phyloP scores from a whole-genome alignment of 2,797 vertebrate species.

The Mustela erminea region DNA sequence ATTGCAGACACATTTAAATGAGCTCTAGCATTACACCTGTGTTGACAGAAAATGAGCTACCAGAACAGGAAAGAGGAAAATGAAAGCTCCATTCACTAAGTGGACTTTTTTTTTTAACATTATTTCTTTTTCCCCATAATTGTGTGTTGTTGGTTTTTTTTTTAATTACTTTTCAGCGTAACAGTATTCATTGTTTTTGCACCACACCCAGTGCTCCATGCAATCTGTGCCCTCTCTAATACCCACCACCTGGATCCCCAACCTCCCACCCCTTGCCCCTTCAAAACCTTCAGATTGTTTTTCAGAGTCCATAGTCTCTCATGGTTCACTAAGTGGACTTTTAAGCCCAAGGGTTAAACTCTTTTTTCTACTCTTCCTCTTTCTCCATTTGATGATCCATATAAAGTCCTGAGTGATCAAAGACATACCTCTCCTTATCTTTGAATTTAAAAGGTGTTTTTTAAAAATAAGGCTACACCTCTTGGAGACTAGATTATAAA shows the following conservation, averaged over 20 bases:
- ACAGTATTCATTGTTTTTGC: no score
- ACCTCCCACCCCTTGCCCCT: no score
- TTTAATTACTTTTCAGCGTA: no score
- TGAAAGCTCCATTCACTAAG: neutral
- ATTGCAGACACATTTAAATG: neutral
- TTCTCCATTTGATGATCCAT: neutral
- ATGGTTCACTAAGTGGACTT: neutral
- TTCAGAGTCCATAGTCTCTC: no score
- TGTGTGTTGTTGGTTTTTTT: no score
- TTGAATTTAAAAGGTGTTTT: neutral
- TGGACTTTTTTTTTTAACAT: neutral
- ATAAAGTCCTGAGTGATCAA: neutral
- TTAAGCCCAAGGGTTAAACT: neutral
- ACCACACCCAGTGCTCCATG: no score
- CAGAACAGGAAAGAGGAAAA: neutral
- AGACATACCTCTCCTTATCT: neutral
- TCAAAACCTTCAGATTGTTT: no score
- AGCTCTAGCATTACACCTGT: conserved; percentile 63
- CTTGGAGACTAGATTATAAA: neutral
- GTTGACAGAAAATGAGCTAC: neutral
- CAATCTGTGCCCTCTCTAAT: no score
- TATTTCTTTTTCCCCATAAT: no score
- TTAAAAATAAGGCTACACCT: neutral
- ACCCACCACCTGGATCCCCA: no score
- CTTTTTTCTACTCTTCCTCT: neutral